Percentiles rank a stretch among this genome's conserved stretches.
phyloP scores from a whole-genome alignment of 2,888 invertebrate species.

The Watsonalla cultraria region DNA sequence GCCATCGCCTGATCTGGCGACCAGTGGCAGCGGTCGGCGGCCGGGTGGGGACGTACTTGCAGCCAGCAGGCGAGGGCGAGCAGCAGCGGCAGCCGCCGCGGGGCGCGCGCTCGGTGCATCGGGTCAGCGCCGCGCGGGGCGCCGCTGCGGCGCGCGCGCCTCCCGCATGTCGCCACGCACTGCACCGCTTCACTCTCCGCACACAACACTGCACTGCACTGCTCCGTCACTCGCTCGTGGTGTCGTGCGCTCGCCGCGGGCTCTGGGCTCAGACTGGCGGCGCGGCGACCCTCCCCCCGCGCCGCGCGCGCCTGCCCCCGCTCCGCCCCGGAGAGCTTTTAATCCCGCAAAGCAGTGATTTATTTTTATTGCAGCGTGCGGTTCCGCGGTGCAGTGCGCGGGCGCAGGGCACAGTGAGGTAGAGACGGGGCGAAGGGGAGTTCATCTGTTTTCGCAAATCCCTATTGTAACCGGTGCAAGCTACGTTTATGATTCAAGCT shows the following conservation, averaged over 20 bases:
- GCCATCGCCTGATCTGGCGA: too few relatives aligned
- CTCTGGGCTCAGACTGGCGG: conserved; percentile 44
- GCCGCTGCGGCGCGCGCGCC: conserved; percentile 43
- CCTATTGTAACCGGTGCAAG: too few relatives aligned
- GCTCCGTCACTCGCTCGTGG: conserved; percentile 10
- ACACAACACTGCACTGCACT: conserved; percentile 14
- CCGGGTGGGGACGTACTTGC: conserved; percentile 45
- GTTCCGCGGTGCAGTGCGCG: conserved; percentile 7
- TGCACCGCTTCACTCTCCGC: conserved; percentile 16
- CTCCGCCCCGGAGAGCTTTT: conserved; percentile 32
- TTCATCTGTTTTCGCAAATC: background rate
- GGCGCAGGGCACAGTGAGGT: conserved; percentile 7
- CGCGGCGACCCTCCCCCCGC: conserved; percentile 37
- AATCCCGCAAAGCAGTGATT: conserved; percentile 42
- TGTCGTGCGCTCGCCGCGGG: conserved; percentile 53
- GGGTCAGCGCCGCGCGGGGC: conserved; percentile 43
- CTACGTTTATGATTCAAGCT: too few relatives aligned
- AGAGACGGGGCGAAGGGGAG: background rate
- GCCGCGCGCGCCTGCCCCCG: conserved; percentile 20
- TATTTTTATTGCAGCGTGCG: conserved; percentile 46
- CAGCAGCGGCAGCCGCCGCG: conserved; percentile 64
- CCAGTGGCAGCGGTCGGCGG: background rate
- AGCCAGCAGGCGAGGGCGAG: conserved; percentile 66
- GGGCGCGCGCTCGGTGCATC: conserved; percentile 52
- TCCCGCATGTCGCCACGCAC: conserved; percentile 44